Evolutionary conservation across 35 echinoderm and acorn worm genomes (phyloP).

Genomic region (Lytechinus variegatus): DNA sequence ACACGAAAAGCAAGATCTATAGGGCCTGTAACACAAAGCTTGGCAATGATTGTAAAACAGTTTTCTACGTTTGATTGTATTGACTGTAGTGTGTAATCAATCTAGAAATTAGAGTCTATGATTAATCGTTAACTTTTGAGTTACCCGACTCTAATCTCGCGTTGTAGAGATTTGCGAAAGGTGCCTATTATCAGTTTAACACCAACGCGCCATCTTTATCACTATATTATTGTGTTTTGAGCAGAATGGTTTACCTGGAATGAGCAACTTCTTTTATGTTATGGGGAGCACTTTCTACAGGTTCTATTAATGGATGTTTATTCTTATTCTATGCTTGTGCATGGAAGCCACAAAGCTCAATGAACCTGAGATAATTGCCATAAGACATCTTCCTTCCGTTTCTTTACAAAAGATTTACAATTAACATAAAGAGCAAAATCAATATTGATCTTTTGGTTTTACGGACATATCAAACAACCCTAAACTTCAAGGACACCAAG

Average conservation of each 20-base stretch:
- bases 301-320: neutral
- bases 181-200: neutral
- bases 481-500: too few species aligned
- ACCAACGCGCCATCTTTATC: neutral
- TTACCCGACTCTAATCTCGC: too few species aligned
- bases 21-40: too few species aligned
- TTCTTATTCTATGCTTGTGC: neutral
- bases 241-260: neutral
- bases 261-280: neutral
- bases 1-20: too few species aligned
- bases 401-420: neutral
- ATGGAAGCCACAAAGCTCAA: neutral
- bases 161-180: too few species aligned
- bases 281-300: neutral
- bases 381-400: neutral
- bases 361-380: neutral
- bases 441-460: neutral
- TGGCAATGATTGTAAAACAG: too few species aligned
- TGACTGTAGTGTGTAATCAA: too few species aligned
- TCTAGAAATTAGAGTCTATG: too few species aligned
- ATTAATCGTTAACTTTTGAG: too few species aligned
- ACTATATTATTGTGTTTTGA: neutral
- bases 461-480: too few species aligned
- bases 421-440: neutral
- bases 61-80: too few species aligned